These are phyloP conservation scores for Sinocyclocheilus anshuiensis DNA, from an alignment of 2,113 vertebrate species.

Conservation along the genomic window DNA sequence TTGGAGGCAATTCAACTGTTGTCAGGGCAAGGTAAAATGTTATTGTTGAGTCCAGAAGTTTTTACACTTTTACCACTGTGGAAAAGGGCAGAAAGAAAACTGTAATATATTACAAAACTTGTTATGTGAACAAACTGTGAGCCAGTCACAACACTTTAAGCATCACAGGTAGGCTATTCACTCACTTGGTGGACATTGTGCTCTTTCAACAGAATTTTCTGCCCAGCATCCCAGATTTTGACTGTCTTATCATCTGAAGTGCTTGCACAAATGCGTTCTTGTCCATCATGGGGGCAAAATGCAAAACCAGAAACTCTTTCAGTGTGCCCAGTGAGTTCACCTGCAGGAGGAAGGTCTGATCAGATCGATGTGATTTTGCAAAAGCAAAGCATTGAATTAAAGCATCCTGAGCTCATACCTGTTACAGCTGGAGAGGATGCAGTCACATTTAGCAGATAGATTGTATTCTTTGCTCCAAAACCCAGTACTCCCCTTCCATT, in stretches of 20 bases:
- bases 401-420: slow-evolving; percentile 73
- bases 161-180: not conserved
- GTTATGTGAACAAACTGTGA: too few species aligned
- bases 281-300: slow-evolving; percentile 81
- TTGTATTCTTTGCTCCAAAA: slow-evolving; percentile 84
- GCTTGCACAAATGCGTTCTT: slow-evolving; percentile 83
- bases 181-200: slow-evolving; percentile 84
- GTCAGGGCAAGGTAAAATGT: too few species aligned
- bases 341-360: slow-evolving; percentile 63
- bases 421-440: slow-evolving; percentile 71
- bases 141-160: too few species aligned
- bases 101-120: too few species aligned
- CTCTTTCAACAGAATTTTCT: slow-evolving; percentile 70
- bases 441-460: slow-evolving; percentile 81
- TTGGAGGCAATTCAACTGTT: not conserved
- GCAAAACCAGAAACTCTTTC: slow-evolving; percentile 87
- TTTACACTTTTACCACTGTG: too few species aligned
- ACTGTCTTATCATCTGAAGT: slow-evolving; percentile 84
- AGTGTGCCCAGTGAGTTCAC: slow-evolving; percentile 87
- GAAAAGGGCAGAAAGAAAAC: too few species aligned
- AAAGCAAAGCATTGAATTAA: too few species aligned
- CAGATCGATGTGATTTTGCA: not conserved
- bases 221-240: slow-evolving; percentile 82
- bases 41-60: too few species aligned
- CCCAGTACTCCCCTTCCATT: slow-evolving; percentile 81